These are phyloP conservation scores for Pentalonia nigronervosa DNA, from an alignment of 1,140 invertebrate species.

Conservation along the genomic window DNA sequence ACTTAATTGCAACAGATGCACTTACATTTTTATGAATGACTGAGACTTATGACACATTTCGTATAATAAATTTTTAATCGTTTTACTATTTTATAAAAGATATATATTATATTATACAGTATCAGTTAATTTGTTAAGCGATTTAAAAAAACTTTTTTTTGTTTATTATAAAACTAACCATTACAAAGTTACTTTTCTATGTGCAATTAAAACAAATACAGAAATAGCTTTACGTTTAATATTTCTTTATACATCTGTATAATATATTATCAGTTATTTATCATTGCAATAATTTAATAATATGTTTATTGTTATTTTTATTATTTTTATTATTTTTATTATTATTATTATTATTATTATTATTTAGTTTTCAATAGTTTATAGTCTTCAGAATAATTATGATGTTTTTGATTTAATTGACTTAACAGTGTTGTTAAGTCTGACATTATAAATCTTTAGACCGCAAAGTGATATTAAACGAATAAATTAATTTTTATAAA, in stretches of 20 bases:
- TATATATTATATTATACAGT: background rate
- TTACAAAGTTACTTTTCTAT: background rate
- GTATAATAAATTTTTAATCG: background rate
- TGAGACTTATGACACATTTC: background rate
- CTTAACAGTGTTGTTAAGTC: background rate
- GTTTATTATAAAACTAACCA: background rate
- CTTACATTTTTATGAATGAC: background rate
- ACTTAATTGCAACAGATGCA: background rate
- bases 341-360: background rate
- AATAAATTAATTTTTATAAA: slow-evolving; percentile 16
- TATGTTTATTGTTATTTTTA: background rate
- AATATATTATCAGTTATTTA: background rate
- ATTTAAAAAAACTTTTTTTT: background rate
- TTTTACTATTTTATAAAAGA: background rate
- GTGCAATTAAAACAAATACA: background rate
- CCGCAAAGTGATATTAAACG: slow-evolving; percentile 6
- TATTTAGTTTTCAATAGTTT: background rate
- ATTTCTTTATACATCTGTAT: background rate
- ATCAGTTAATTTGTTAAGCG: background rate
- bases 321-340: background rate
- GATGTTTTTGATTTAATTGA: background rate
- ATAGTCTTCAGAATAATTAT: background rate
- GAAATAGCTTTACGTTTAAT: background rate
- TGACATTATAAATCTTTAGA: background rate
- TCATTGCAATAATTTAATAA: background rate